phyloP scores from a whole-genome alignment of 1,140 invertebrate species.

The Drosophila tani region DNA sequence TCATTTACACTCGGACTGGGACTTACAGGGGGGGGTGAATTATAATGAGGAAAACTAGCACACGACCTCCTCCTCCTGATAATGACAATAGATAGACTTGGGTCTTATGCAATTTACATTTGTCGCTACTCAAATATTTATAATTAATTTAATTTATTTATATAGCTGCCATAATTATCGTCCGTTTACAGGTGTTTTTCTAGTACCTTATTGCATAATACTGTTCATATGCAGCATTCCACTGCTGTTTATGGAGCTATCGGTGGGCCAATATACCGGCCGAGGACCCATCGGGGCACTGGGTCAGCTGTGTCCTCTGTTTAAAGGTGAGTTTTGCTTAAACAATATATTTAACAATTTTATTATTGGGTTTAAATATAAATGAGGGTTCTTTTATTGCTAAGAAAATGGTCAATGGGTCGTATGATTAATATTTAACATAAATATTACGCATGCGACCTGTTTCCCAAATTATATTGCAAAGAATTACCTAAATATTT shows the following conservation, averaged over 20 bases:
- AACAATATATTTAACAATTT: too few relatives aligned
- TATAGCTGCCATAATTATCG: constrained; percentile 56
- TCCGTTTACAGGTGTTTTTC: constrained; percentile 89
- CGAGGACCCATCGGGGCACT: constrained; percentile 93
- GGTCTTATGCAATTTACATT: constrained; percentile 60
- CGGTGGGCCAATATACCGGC: constrained; percentile 92
- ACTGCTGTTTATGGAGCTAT: constrained; percentile 93
- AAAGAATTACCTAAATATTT: not conserved
- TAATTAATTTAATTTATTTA: constrained; percentile 80
- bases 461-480: not conserved
- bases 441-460: not conserved
- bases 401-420: not conserved
- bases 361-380: too few relatives aligned
- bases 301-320: constrained; percentile 93
- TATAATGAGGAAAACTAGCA: constrained; percentile 58
- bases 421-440: constrained; percentile 13
- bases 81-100: constrained; percentile 14
- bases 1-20: constrained; percentile 61
- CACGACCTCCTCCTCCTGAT: constrained; percentile 26
- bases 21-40: constrained; percentile 10
- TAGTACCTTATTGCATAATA: constrained; percentile 93
- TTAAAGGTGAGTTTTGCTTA: constrained; percentile 89
- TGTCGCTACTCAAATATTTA: constrained; percentile 75
- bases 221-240: constrained; percentile 92
- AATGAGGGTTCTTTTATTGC: not conserved